Percentiles rank a stretch among this genome's conserved stretches.
phyloP scores from a whole-genome alignment of 2,888 invertebrate genomes.

The Orthonevra nobilis region DNA sequence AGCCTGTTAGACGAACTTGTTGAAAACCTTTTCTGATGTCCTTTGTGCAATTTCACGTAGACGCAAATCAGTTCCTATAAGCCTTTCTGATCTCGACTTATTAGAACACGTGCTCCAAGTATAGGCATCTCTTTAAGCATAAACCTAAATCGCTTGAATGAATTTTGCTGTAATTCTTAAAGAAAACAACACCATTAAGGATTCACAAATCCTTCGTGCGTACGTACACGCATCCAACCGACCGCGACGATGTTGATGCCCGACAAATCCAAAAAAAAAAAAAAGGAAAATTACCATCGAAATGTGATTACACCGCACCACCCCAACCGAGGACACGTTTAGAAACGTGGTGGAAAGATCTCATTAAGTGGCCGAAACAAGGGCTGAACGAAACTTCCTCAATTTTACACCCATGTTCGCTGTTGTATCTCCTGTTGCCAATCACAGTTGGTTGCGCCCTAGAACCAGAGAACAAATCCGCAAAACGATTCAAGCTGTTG shows the following conservation, averaged over 20 bases:
- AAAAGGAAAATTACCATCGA: conserved; percentile 38
- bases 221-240: not conserved
- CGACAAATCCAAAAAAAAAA: no score
- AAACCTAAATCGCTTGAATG: conserved; percentile 25
- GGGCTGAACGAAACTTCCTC: conserved; percentile 35
- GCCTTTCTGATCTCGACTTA: no score
- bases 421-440: conserved; percentile 17
- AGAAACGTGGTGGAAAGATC: conserved; percentile 2
- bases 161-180: conserved; percentile 29
- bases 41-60: no score
- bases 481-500: conserved; percentile 41
- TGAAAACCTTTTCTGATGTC: no score
- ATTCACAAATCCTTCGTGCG: conserved; percentile 20
- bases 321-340: no score
- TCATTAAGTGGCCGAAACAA: conserved; percentile 44
- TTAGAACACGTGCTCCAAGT: no score
- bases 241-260: no score
- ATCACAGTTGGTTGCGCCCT: conserved; percentile 8
- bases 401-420: conserved; percentile 19
- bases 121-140: conserved; percentile 50
- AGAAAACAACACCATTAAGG: conserved; percentile 45
- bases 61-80: no score
- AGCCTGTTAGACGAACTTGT: no score
- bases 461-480: conserved; percentile 36
- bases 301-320: conserved; percentile 31